Evolutionary conservation across 2,113 vertebrate genomes (phyloP), one percentile per base, ranked within the genome.

Genomic region (Pandion haliaetus): DNA sequence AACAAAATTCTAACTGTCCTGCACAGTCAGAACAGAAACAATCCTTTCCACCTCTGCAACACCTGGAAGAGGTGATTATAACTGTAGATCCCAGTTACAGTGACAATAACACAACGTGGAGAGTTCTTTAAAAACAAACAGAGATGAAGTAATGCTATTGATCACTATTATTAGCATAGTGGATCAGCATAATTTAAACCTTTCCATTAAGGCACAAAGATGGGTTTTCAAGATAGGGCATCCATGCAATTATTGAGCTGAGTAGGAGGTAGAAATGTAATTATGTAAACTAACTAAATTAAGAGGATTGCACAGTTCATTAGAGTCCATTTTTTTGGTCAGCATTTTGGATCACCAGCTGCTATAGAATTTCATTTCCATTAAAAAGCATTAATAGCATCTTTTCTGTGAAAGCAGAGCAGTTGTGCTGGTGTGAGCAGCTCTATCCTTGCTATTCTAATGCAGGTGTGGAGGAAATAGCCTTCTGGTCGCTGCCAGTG

Each of bases 231-330:
- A 93, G 82, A 91, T 54, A 88, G 81, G 95, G n/a, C 70, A 97
- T 79, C 74, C 19, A 1, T 95, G 91, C 81, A 95, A 97, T 97
- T 97, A 96, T 80, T 92, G 72, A 93, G 86, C 95, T 70, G 92
- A 95, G 94, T 96, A 96, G 97, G 96, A 96, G 93, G 96, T 86
- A 96, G 93, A 97, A 96, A 95, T 94, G 93, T 93, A 98, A 98
- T 97, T 98, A 97, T 96, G 95, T 93, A 96, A 96, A 90, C 90
- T 96, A 97, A 97, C 80, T 96, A 93, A 95, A 98, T 97, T 97
- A 97, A 96, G 76, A 95, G n/a, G 66, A 95, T 93, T 93, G 77
- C 89, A 98, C 83, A 95, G 95, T 92, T 97, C 97, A 97, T 97
- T 97, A 96, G 77, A 93, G 65, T 90, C 92, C 79, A 24, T 89